Conservation (phyloP, 2,888 invertebrate species). For the Yponomeuta malinellus region DNA sequence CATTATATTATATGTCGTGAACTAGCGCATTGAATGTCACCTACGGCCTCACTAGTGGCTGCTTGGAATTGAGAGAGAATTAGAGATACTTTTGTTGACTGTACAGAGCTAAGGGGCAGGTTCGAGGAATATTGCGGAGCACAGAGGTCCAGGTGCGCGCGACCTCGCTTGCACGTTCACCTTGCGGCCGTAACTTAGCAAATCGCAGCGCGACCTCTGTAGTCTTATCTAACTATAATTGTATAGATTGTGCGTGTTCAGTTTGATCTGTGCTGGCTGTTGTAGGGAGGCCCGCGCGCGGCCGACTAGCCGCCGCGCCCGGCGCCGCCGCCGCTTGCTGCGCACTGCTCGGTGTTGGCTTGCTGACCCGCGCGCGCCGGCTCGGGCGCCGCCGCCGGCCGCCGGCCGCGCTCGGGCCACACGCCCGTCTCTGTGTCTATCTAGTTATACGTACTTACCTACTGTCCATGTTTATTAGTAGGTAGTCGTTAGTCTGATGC, state of each 20-base stretch:
- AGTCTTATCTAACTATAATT: background rate
- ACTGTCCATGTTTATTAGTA: constrained; percentile 3
- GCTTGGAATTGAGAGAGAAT: constrained; percentile 32
- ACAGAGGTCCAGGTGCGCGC: constrained; percentile 37
- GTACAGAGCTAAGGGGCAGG: constrained; percentile 29
- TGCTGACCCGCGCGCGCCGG: background rate
- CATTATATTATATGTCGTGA: constrained; percentile 19
- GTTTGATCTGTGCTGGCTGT: constrained; percentile 1
- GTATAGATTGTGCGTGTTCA: background rate
- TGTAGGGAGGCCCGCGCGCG: background rate
- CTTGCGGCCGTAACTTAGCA: background rate
- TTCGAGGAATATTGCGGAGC: constrained; percentile 47
- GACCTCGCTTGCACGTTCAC: constrained; percentile 1
- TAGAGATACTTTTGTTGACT: constrained; percentile 41
- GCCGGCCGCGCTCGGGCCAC: background rate
- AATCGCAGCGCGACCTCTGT: constrained; percentile 2
- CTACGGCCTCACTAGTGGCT: constrained; percentile 51
- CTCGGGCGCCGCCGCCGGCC: too few relatives aligned
- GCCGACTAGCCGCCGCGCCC: background rate
- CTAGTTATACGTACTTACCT: background rate
- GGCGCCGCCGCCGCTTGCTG: background rate
- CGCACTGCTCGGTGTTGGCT: constrained; percentile 2
- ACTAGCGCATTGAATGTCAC: constrained; percentile 14
- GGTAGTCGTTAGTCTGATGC: background rate
- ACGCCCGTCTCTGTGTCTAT: background rate